A percentile compares a stretch with the other conserved stretches of the same genome.
These are phyloP conservation scores for Lates japonicus DNA, from an alignment of 2,797 vertebrate species.

Conservation along the genomic window DNA sequence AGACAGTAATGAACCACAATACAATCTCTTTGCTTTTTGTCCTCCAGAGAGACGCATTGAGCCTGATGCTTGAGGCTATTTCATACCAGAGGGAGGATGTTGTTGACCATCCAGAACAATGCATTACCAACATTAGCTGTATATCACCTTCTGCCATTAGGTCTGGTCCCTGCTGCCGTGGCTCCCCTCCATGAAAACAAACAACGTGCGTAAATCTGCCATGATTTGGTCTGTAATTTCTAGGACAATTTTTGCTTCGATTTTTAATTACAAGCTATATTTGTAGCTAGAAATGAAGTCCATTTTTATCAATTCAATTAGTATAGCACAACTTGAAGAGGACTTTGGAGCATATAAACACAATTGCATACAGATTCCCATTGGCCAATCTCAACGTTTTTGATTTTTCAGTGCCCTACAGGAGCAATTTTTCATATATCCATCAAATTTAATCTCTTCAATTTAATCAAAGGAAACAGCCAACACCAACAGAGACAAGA, in stretches of 20 bases:
- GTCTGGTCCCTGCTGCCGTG: not conserved
- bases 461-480: not conserved
- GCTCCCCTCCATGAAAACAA: not conserved
- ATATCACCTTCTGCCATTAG: constrained; percentile 41
- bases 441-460: not conserved
- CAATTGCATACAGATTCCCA: not conserved
- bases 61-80: constrained; percentile 20
- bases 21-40: constrained; percentile 23
- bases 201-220: not conserved
- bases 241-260: not conserved
- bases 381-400: not conserved
- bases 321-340: not conserved
- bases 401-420: not conserved
- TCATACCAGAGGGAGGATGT: constrained; percentile 44
- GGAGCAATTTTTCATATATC: not conserved
- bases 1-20: constrained; percentile 33
- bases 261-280: not conserved
- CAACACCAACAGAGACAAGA: not conserved
- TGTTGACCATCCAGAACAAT: constrained; percentile 53
- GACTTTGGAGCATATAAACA: not conserved
- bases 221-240: constrained; percentile 2
- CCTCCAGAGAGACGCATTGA: constrained; percentile 38
- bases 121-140: constrained; percentile 44
- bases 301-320: not conserved
- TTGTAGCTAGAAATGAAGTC: not conserved